phyloP scores from a whole-genome alignment of 2,113 vertebrate genomes.

The Tamias sibiricus region DNA sequence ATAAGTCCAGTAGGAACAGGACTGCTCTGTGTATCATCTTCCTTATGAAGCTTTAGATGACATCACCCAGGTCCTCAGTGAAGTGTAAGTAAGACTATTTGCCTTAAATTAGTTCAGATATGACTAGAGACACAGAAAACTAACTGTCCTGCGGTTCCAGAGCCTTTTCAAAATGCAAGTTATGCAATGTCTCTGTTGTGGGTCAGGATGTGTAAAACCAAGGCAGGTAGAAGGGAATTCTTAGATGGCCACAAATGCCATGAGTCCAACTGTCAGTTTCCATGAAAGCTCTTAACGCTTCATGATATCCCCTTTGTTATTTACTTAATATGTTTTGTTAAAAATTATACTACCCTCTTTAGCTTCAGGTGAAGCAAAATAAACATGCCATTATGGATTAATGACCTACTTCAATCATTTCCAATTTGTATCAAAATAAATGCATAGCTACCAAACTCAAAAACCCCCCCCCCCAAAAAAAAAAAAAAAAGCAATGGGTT shows the following conservation, averaged over 20 bases:
- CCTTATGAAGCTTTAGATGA: background rate
- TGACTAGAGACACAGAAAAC: background rate
- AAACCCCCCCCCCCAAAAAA: too few species aligned
- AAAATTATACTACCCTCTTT: background rate
- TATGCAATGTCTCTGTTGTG: background rate
- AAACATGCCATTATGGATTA: background rate
- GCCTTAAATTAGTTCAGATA: background rate
- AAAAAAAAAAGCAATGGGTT: background rate
- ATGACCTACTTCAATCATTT: background rate
- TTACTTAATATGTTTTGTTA: conserved; percentile 1
- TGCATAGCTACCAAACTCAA: background rate
- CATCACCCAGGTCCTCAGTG: background rate
- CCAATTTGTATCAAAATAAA: conserved; percentile 31
- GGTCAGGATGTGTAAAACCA: background rate
- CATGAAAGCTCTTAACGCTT: background rate
- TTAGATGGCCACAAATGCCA: background rate
- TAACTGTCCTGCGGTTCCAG: background rate
- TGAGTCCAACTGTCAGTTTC: background rate
- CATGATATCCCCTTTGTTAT: background rate
- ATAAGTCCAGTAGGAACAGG: background rate
- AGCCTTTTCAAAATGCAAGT: background rate
- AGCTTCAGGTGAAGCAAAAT: background rate
- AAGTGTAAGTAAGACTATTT: background rate
- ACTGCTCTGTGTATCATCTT: background rate
- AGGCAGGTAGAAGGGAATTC: background rate